These are phyloP conservation scores for Pangasius mekongensis DNA, from an alignment of 2,797 vertebrate genomes.

Conservation along the genomic window DNA sequence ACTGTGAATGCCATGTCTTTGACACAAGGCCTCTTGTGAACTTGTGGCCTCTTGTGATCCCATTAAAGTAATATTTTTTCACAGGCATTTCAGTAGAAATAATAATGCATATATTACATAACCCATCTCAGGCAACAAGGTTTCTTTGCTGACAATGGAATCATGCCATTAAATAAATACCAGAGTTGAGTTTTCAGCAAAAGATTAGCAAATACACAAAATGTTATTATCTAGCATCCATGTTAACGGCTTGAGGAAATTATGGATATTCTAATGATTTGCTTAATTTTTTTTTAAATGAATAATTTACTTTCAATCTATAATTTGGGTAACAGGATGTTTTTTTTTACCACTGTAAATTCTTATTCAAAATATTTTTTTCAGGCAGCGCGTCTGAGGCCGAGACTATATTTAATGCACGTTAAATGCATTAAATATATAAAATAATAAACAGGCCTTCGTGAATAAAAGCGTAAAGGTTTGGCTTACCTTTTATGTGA, in stretches of 20 bases:
- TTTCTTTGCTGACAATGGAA: background rate
- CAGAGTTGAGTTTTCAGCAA: background rate
- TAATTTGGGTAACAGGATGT: background rate
- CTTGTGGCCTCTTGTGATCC: background rate
- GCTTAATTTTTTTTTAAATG: background rate
- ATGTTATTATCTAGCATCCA: background rate
- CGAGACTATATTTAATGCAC: background rate
- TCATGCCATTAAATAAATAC: background rate
- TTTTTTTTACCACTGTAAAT: background rate
- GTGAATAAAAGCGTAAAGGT: background rate
- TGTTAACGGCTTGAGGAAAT: background rate
- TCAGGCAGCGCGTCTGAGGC: background rate
- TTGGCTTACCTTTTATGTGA: constrained; percentile 87
- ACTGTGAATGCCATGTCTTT: background rate
- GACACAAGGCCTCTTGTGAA: constrained; percentile 8
- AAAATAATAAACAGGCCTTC: background rate
- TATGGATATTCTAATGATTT: background rate
- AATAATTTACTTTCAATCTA: background rate
- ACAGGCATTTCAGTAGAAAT: background rate
- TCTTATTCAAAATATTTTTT: background rate
- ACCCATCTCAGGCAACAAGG: background rate
- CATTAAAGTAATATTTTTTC: constrained; percentile 21
- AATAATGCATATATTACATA: background rate
- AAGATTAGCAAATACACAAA: background rate
- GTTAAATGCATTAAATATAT: background rate